Evolutionary conservation across 92 coral and sea anemone genomes (phyloP).

Genomic region (Bergia puertoricense): DNA sequence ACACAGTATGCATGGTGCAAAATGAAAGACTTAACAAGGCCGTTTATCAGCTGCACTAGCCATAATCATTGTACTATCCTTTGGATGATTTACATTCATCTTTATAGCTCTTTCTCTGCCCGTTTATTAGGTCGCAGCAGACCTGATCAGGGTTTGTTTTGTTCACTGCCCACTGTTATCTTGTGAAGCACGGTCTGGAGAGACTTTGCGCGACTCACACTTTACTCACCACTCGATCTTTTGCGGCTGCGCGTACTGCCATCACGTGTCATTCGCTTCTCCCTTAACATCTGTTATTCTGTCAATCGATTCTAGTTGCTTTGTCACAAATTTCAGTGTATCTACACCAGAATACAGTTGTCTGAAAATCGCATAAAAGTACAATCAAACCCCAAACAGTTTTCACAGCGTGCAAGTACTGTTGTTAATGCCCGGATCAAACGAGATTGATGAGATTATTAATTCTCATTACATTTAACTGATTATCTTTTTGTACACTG

Average conservation of each 20-base stretch:
- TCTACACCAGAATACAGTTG: constrained; percentile 90
- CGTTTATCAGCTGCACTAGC: neutral
- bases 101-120: neutral
- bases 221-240: neutral
- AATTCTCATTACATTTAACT: no score
- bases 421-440: no score
- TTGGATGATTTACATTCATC: neutral
- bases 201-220: neutral
- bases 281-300: constrained; percentile 77
- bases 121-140: neutral
- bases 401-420: neutral
- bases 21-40: no score
- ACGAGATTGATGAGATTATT: no score
- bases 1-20: no score
- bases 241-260: neutral
- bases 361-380: constrained; percentile 47
- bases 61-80: neutral
- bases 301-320: constrained; percentile 89
- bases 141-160: neutral
- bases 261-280: constrained; percentile 36
- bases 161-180: neutral
- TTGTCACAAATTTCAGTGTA: constrained; percentile 80
- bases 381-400: neutral
- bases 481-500: no score
- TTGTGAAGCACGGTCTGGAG: constrained; percentile 17